A percentile compares a stretch with the other conserved stretches of the same genome.
Evolutionary conservation across 1,140 invertebrate genomes (phyloP).

Genomic region (Rhyacophila brunnea): DNA sequence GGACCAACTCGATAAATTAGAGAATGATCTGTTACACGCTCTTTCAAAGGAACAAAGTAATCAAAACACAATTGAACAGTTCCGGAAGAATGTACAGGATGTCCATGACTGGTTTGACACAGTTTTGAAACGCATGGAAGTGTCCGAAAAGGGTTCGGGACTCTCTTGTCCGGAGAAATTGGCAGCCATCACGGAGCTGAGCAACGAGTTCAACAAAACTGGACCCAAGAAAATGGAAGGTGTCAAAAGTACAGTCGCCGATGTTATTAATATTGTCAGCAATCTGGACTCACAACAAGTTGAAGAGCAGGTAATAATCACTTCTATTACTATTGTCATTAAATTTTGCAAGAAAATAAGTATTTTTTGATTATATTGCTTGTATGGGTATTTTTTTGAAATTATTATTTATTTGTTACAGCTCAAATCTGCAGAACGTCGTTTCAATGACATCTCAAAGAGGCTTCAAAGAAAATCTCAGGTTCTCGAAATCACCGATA

Average conservation of each 20-base stretch:
- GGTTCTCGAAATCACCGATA: constrained; percentile 75
- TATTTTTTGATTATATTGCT: background rate
- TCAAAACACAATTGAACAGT: constrained; percentile 76
- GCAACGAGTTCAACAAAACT: constrained; percentile 66
- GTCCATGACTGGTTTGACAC: constrained; percentile 79
- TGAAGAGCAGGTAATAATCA: constrained; percentile 71
- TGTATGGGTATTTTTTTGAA: background rate
- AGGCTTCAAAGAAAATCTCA: constrained; percentile 80
- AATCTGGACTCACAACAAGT: constrained; percentile 87
- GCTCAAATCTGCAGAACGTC: constrained; percentile 77
- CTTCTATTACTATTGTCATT: constrained; percentile 6
- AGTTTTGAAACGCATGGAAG: constrained; percentile 74
- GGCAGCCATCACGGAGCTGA: constrained; percentile 66
- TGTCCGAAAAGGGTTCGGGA: constrained; percentile 79
- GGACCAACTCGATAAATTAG: constrained; percentile 69
- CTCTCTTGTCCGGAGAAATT: constrained; percentile 79
- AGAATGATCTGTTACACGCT: constrained; percentile 65
- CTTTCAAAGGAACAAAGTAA: constrained; percentile 74
- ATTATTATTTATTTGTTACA: constrained; percentile 40
- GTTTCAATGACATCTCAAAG: constrained; percentile 80
- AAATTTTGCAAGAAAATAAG: background rate
- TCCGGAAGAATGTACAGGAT: constrained; percentile 70
- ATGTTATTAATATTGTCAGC: constrained; percentile 77
- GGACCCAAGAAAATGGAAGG: constrained; percentile 66
- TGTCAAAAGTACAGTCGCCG: constrained; percentile 64